These are phyloP conservation scores for Dolichallabes microphthalmus DNA, from an alignment of 2,113 vertebrate species.

Conservation along the genomic window DNA sequence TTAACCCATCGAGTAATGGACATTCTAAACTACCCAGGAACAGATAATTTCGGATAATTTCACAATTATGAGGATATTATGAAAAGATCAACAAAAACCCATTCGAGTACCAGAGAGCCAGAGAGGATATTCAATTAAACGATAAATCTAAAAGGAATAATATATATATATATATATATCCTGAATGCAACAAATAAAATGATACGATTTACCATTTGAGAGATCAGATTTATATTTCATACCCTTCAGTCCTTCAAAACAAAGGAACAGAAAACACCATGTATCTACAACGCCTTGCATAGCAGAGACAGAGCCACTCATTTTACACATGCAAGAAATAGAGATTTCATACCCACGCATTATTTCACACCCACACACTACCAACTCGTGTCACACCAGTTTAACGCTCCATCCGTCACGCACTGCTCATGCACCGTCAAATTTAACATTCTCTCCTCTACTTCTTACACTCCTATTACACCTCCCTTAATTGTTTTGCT, in stretches of 20 bases:
- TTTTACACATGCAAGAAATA: conserved; percentile 29
- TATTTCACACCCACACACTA: conserved; percentile 39
- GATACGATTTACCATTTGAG: conserved; percentile 11
- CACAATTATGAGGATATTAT: conserved; percentile 7
- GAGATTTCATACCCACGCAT: conserved; percentile 31
- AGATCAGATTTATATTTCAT: conserved; percentile 35
- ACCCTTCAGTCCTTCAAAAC: conserved; percentile 11
- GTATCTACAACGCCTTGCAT: not conserved
- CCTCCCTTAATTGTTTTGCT: conserved; percentile 66
- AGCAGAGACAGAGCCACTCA: conserved; percentile 2
- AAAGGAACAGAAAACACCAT: conserved; percentile 6
- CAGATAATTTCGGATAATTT: conserved; percentile 31
- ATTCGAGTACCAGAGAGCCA: conserved; percentile 10
- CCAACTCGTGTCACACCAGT: conserved; percentile 43
- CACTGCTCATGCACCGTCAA: conserved; percentile 55
- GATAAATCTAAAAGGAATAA: conserved; percentile 38
- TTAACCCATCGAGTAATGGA: not conserved
- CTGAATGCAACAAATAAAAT: conserved; percentile 27
- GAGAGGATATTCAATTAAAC: conserved; percentile 24
- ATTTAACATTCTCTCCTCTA: conserved; percentile 55
- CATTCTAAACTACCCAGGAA: not conserved
- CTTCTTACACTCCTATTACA: conserved; percentile 60
- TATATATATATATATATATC: no score
- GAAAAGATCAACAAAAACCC: conserved; percentile 1
- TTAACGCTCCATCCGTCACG: conserved; percentile 45